Evolutionary conservation across 1,140 invertebrate genomes (phyloP), one percentile per base, ranked within the genome.

Genomic region (Rhynchophorus ferrugineus): DNA sequence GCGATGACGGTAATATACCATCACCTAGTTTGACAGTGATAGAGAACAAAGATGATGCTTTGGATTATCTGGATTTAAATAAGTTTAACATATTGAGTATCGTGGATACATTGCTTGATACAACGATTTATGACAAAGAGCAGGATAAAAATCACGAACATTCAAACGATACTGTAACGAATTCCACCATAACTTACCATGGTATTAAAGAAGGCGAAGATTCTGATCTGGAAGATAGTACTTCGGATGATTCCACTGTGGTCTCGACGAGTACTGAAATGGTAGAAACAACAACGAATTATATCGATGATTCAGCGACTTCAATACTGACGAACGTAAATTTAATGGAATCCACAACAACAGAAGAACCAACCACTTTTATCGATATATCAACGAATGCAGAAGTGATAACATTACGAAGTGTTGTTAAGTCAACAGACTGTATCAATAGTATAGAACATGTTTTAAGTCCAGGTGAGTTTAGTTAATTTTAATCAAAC

Each of bases 381-480:
- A n/a, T 16, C 2, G 9, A 20, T 44, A 36, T 13, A 20, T 1
- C 29, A 21, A 39, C 19, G 11, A 39, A 8, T 1, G 24, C 50
- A 8, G 14, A 18, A 1, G 43, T 49, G 11, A 43, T 62, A 29
- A 63, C 61, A 11, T 8, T 66, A 1, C 61, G 46, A 39, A 58
- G 60, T n/a, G 57, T 67, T 3, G 24, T 60, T 6, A 66, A 64
- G 37, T 58, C 64, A 9, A 68, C 64, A 2, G 66, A 66, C 45
- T 68, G 66, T 39, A 62, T 58, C 18, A 51, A 62, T n/a, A 36
- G 24, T 21, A 11, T 18, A 9, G 33, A 50, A 14, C 11, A 0
- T 3, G 8, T 33, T 36, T 18, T 50, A 5, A 21, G 44, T 2
- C 18, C n/a, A 44, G 24, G 43, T 44, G 19, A 44, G 24, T 41